Evolutionary conservation across 1,140 invertebrate genomes (phyloP), one percentile per base, ranked within the genome.

Genomic region (Lethrus apterus): DNA sequence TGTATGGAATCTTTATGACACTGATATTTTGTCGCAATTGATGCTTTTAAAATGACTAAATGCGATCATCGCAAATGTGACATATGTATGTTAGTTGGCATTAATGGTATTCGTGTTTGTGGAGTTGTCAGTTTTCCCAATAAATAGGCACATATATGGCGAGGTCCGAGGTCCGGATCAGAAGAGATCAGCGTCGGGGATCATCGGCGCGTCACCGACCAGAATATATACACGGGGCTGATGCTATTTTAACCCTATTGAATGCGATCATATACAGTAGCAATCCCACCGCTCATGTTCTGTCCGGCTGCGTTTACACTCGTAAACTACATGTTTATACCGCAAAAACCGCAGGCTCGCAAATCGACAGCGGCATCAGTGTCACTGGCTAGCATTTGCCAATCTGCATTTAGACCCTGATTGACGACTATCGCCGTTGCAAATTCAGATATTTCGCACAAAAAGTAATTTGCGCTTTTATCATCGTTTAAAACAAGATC

Each of bases 321-420:
- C 64, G 64, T 66, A 66, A 66, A 67, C 63, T 63, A 62, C 52
- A 64, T 65, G 66, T 66, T 68, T 68, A 66, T 67, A 60, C 66
- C 66, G 59, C 66, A 66, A 67, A 68, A 68, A 68, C 65, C 66
- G 62, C 64, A 54, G n/a, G 56, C 62, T 66, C 66, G 64, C 65
- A 67, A 68, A 68, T 68, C 65, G 63, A 61, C 59, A 58, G 62
- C 51, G 52, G 52, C 57, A 63, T 60, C 58, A 60, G 58, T 58
- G 62, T 58, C 59, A 60, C 58, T 43, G 51, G 50, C n/a, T 48
- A 50, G 52, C 55, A 56, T 63, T 60, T 59, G 58, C 60, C 60
- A 66, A 66, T 65, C 62, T 65, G 60, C 63, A 59, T 59, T 59
- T 56, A 46, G 47, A 32, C 34, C 46, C 60, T 66, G 64, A 66